Evolutionary conservation across 1,140 invertebrate species (phyloP).

Genomic region (Lepidostoma basale): DNA sequence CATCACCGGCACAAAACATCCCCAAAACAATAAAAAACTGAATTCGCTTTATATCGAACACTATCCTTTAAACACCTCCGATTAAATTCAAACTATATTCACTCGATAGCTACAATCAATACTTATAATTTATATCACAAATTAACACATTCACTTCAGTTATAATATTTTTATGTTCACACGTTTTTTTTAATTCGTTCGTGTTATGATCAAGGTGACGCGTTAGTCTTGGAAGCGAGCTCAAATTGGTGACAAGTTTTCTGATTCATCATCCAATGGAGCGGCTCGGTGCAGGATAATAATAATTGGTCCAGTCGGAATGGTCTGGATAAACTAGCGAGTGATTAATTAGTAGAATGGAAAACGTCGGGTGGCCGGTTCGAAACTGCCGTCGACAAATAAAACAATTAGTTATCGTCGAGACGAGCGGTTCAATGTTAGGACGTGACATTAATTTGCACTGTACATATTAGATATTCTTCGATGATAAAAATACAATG

Average conservation of each 20-base stretch:
- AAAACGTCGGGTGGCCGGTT: background rate
- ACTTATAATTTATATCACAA: background rate
- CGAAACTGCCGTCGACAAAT: conserved; percentile 32
- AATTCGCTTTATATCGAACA: too few relatives aligned
- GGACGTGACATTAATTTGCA: background rate
- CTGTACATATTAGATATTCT: background rate
- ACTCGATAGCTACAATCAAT: background rate
- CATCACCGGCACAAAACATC: background rate
- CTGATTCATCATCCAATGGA: conserved; percentile 1
- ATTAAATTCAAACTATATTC: too few relatives aligned
- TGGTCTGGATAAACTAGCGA: conserved; percentile 7
- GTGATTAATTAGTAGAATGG: conserved; percentile 28
- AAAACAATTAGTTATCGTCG: conserved; percentile 32
- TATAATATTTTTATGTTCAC: background rate
- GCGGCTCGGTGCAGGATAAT: background rate
- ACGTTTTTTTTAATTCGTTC: background rate
- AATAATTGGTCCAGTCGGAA: conserved; percentile 3
- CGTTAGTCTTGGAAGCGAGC: background rate
- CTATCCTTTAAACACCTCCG: too few relatives aligned
- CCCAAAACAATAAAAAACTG: background rate
- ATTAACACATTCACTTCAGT: background rate
- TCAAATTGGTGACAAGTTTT: conserved; percentile 16
- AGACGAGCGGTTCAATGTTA: background rate
- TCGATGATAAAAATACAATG: too few relatives aligned
- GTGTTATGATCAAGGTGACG: background rate